Evolutionary conservation across 2,113 vertebrate species (phyloP).

Genomic region (Rhea americana): DNA sequence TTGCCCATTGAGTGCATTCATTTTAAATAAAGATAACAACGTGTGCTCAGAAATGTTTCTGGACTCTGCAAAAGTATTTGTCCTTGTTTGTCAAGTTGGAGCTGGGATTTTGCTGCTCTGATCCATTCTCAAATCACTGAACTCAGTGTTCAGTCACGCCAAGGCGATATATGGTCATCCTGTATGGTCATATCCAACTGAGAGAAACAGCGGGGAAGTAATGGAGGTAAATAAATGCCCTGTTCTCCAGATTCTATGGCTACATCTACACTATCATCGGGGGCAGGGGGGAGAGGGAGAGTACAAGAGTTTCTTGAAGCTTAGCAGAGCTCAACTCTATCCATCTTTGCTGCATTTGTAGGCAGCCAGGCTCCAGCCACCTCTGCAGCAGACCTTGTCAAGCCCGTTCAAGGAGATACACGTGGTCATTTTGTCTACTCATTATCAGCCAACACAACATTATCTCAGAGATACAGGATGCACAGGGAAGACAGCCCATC

Average conservation of each 20-base stretch:
- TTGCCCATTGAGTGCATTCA: neutral
- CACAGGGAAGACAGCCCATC: neutral
- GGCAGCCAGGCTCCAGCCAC: neutral
- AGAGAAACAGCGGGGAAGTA: neutral
- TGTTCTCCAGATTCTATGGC: neutral
- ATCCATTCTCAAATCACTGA: neutral
- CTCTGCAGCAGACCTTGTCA: neutral
- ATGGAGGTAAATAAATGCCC: neutral
- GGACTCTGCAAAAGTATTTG: neutral
- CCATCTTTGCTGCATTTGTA: neutral
- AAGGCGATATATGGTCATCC: neutral
- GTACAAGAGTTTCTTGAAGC: neutral
- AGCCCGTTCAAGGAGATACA: neutral
- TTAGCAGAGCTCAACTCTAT: neutral
- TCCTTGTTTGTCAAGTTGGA: neutral
- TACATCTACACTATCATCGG: neutral
- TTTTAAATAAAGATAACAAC: neutral
- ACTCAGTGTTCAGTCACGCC: neutral
- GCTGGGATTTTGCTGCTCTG: neutral
- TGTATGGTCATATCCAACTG: neutral
- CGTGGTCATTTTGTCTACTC: neutral
- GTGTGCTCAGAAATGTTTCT: neutral
- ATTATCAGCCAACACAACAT: neutral
- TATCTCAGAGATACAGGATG: neutral
- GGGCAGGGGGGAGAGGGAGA: no score